Conservation (phyloP, 2,113 vertebrate species). For the Perognathus longimembris region DNA sequence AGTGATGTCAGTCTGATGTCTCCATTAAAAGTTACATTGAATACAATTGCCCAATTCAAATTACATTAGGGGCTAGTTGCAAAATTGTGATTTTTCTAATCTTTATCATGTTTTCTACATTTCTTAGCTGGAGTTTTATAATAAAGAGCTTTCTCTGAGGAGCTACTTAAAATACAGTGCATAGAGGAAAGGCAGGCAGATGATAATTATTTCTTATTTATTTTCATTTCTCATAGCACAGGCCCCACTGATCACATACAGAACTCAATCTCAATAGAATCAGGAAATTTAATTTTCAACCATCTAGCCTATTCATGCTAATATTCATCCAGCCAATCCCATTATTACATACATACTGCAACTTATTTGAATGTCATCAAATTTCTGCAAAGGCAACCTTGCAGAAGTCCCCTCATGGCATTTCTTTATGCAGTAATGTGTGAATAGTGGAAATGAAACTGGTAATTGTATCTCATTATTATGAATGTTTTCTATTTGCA, state of each 20-base stretch:
- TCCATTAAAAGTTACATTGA: not conserved
- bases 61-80: not conserved
- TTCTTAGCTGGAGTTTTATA: not conserved
- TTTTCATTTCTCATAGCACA: not conserved
- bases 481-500: not conserved
- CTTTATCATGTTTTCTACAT: not conserved
- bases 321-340: not conserved
- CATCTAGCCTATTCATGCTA: not conserved
- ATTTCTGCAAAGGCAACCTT: slow-evolving; percentile 25
- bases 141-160: slow-evolving; percentile 11
- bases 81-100: not conserved
- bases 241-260: not conserved
- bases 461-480: slow-evolving; percentile 1
- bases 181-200: not conserved
- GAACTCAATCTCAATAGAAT: not conserved
- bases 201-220: not conserved
- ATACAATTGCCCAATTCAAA: not conserved
- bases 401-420: not conserved
- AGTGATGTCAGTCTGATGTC: not conserved
- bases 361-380: slow-evolving; percentile 40
- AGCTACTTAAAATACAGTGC: not conserved
- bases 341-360: not conserved
- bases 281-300: not conserved
- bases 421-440: slow-evolving; percentile 7
- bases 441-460: not conserved